Percentiles rank a stretch among this genome's conserved stretches.
phyloP scores from a whole-genome alignment of 2,113 vertebrate species.

The Noctilio leporinus region DNA sequence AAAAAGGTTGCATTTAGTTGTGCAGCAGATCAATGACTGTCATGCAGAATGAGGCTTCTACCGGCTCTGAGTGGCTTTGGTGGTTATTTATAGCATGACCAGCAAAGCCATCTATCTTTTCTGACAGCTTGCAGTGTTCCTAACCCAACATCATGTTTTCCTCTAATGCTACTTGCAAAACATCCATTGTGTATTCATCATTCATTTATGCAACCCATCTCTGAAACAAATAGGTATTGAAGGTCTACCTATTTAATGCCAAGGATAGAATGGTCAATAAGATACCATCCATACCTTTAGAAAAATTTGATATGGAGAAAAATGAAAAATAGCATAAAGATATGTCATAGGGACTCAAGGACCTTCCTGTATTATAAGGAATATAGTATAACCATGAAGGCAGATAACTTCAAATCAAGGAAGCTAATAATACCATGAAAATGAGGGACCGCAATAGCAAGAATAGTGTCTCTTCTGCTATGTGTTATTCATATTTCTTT shows the following conservation, averaged over 20 bases:
- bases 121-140: slow-evolving; percentile 68
- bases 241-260: not conserved
- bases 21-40: slow-evolving; percentile 78
- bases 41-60: slow-evolving; percentile 74
- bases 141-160: slow-evolving; percentile 66
- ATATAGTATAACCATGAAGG: not conserved
- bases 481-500: not conserved
- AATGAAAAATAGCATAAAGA: not conserved
- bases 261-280: not conserved
- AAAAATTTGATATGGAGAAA: not conserved
- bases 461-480: not conserved
- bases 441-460: not conserved
- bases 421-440: not conserved
- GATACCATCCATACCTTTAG: not conserved
- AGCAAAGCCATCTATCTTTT: slow-evolving; percentile 78
- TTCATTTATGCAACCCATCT: not conserved
- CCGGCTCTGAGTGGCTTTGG: slow-evolving; percentile 71
- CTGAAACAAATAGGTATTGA: not conserved
- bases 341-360: not conserved
- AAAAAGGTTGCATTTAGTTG: slow-evolving; percentile 76
- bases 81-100: slow-evolving; percentile 78
- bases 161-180: slow-evolving; percentile 61
- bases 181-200: not conserved
- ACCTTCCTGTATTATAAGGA: not conserved
- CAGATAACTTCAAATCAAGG: not conserved